A percentile compares a stretch with the other conserved stretches of the same genome.
phyloP scores from a whole-genome alignment of 2,888 invertebrate species.

The Eubasilissa splendida region DNA sequence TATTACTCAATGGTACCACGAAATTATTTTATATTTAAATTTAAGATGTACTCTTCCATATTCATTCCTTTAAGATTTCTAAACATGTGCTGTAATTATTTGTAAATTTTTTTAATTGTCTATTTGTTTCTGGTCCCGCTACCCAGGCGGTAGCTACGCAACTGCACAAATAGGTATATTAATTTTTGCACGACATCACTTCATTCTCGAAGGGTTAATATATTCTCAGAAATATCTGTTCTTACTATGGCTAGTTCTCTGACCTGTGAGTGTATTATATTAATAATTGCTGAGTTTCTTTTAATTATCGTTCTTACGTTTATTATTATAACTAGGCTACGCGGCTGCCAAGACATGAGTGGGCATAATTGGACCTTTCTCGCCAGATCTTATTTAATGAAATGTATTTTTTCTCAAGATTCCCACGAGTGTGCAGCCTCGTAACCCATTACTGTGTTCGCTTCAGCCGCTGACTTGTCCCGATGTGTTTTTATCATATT shows the following conservation, averaged over 20 bases:
- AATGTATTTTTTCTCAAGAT: slow-evolving; percentile 49
- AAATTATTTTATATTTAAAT: too few species aligned
- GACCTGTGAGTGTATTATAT: slow-evolving; percentile 10
- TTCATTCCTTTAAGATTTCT: too few species aligned
- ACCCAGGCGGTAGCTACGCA: too few species aligned
- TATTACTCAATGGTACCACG: too few species aligned
- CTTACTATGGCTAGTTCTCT: neutral
- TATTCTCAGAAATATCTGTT: neutral
- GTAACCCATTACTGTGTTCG: slow-evolving; percentile 51
- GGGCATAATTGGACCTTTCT: slow-evolving; percentile 51
- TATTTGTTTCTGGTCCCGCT: too few species aligned
- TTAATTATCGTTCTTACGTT: slow-evolving; percentile 22
- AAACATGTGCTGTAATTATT: too few species aligned
- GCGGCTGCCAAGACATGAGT: slow-evolving; percentile 8
- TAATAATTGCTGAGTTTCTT: neutral
- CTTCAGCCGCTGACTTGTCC: slow-evolving; percentile 34
- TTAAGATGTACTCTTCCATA: too few species aligned
- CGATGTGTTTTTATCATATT: slow-evolving; percentile 32
- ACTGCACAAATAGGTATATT: too few species aligned
- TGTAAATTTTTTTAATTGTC: too few species aligned
- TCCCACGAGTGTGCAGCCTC: slow-evolving; percentile 53
- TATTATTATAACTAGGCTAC: neutral
- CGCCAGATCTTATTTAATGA: slow-evolving; percentile 38
- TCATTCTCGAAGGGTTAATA: neutral
- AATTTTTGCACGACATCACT: neutral